Percentiles rank a stretch among this genome's conserved stretches.
phyloP scores from a whole-genome alignment of 2,888 invertebrate genomes.

The Julus scanicus region DNA sequence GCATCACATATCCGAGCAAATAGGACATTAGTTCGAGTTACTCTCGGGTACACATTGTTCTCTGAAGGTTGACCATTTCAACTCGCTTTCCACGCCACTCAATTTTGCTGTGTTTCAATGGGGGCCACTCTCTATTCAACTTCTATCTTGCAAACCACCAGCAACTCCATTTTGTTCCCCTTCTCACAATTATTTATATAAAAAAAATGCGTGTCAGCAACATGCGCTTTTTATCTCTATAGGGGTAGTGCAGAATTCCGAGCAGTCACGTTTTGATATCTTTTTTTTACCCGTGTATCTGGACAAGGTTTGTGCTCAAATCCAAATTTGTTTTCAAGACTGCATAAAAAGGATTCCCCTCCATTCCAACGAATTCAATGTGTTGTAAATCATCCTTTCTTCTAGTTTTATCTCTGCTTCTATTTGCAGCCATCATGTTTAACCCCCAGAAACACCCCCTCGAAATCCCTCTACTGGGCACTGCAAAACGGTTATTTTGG shows the following conservation, averaged over 20 bases:
- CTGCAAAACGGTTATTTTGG: background rate
- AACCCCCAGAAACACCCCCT: background rate
- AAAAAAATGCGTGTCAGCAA: constrained; percentile 44
- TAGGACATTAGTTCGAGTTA: constrained; percentile 43
- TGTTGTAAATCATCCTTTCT: constrained; percentile 36
- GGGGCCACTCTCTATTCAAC: constrained; percentile 26
- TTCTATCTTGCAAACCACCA: background rate
- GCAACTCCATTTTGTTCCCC: constrained; percentile 39
- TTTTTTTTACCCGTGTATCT: background rate
- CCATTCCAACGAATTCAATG: background rate
- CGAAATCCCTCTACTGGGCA: background rate
- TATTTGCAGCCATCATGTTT: constrained; percentile 40
- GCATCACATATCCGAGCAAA: constrained; percentile 40
- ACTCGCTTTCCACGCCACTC: constrained; percentile 43
- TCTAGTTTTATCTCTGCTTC: background rate
- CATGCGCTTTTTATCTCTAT: constrained; percentile 36
- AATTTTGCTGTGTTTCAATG: constrained; percentile 6
- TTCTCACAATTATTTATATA: constrained; percentile 23
- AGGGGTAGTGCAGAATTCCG: constrained; percentile 32
- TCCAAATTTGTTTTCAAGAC: constrained; percentile 45
- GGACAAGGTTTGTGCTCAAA: constrained; percentile 30
- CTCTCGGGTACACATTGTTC: constrained; percentile 43
- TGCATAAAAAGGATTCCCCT: constrained; percentile 43
- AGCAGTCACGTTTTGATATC: constrained; percentile 47
- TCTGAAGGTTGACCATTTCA: constrained; percentile 36